Evolutionary conservation across 2,113 vertebrate species (phyloP).

Genomic region (Brachyhypopomus occidentalis): DNA sequence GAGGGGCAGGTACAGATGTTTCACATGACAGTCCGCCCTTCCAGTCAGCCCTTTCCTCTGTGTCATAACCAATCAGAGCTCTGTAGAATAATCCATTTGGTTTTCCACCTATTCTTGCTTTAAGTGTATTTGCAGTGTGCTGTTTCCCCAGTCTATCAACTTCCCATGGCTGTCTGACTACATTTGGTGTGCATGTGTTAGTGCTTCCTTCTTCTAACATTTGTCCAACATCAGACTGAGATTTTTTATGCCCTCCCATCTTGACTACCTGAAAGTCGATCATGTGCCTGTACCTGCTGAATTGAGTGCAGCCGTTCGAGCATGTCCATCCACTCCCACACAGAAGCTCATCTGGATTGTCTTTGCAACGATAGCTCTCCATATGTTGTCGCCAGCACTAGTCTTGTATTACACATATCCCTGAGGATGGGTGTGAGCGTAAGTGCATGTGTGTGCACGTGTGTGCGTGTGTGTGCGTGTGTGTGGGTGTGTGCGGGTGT

Average conservation of each 20-base stretch:
- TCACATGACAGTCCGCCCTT: background rate
- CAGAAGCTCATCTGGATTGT: conserved; percentile 25
- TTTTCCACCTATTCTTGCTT: background rate
- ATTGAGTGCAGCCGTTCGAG: conserved; percentile 32
- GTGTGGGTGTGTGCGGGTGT: too few species aligned
- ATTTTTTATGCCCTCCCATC: conserved; percentile 20
- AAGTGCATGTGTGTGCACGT: background rate
- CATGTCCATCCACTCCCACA: conserved; percentile 22
- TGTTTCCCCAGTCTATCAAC: background rate
- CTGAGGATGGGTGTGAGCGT: background rate
- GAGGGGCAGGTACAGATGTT: conserved; percentile 18
- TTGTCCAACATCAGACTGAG: background rate
- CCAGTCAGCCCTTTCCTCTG: background rate
- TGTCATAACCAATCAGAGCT: background rate
- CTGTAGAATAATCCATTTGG: background rate
- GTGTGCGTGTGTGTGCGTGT: too few species aligned
- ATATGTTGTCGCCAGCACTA: conserved; percentile 40
- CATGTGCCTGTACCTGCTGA: conserved; percentile 30
- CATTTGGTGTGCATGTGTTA: background rate
- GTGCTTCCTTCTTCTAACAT: background rate
- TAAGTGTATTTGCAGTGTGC: background rate
- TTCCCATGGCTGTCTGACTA: background rate
- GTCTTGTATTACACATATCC: background rate
- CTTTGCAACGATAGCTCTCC: conserved; percentile 30
- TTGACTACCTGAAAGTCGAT: conserved; percentile 41